These are phyloP conservation scores for Andinoacara biseriatus DNA, from an alignment of 2,113 vertebrate species.

Conservation along the genomic window DNA sequence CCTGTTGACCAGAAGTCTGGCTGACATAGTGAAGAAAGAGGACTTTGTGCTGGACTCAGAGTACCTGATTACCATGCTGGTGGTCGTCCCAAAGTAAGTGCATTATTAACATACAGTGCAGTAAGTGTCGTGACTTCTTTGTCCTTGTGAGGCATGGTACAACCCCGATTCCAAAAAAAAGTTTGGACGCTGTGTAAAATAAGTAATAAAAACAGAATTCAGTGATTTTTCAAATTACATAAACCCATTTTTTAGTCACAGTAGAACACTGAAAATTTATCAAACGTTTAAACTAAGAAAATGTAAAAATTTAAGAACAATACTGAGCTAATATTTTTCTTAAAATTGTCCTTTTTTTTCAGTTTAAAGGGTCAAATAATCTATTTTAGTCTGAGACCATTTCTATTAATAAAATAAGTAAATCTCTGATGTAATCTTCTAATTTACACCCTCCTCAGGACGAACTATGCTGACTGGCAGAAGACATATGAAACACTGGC, in stretches of 20 bases:
- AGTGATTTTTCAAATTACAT: neutral
- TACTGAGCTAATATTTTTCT: too few relatives aligned
- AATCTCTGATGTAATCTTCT: neutral
- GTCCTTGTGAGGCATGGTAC: neutral
- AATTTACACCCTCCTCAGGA: constrained; percentile 70
- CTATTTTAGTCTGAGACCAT: neutral
- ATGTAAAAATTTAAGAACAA: too few relatives aligned
- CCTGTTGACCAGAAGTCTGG: constrained; percentile 94
- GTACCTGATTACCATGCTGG: constrained; percentile 95
- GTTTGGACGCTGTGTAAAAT: neutral
- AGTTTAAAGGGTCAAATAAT: neutral
- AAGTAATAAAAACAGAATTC: neutral
- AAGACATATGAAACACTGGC: constrained; percentile 95
- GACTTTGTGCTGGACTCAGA: constrained; percentile 98
- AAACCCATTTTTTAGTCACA: neutral
- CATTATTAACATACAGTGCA: neutral
- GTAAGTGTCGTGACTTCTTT: neutral
- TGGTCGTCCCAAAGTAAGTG: constrained; percentile 97
- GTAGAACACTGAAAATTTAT: neutral
- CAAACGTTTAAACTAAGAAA: neutral
- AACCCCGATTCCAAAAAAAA: neutral
- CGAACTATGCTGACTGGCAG: constrained; percentile 92
- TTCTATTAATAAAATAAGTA: neutral
- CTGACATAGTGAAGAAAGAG: constrained; percentile 98
- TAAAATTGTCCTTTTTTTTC: too few relatives aligned